phyloP scores from a whole-genome alignment of 2,888 invertebrate genomes.

The Lamellibrachia satsuma region DNA sequence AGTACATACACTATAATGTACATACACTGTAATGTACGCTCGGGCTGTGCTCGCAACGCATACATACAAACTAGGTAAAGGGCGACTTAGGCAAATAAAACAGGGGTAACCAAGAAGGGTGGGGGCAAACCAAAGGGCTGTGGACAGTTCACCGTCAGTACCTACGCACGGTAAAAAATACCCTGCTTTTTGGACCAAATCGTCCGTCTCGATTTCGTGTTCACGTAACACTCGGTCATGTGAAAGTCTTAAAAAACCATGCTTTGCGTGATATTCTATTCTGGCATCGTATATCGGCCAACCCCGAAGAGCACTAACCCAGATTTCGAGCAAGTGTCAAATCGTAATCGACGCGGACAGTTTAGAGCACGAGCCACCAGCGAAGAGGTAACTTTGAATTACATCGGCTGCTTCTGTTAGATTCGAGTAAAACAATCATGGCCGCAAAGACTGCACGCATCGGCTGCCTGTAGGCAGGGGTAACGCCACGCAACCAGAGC shows the following conservation, averaged over 20 bases:
- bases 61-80: neutral
- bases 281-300: neutral
- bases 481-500: neutral
- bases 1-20: neutral
- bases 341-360: neutral
- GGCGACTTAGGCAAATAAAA: neutral
- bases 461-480: neutral
- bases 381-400: neutral
- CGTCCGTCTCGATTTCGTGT: too few species aligned
- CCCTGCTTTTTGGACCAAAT: neutral
- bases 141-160: neutral
- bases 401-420: neutral
- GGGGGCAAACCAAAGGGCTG: neutral
- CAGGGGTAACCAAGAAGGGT: neutral
- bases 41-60: neutral
- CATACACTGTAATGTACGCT: neutral
- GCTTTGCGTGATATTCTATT: slow-evolving; percentile 10
- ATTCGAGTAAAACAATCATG: neutral
- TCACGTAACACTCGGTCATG: neutral
- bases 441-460: neutral
- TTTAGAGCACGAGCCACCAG: neutral
- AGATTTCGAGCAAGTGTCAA: neutral
- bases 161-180: neutral
- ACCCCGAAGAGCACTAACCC: neutral
- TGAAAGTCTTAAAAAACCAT: neutral